These are phyloP conservation scores for Pseudotriccus pelzelni DNA, from an alignment of 2,797 vertebrate genomes.

Conservation along the genomic window DNA sequence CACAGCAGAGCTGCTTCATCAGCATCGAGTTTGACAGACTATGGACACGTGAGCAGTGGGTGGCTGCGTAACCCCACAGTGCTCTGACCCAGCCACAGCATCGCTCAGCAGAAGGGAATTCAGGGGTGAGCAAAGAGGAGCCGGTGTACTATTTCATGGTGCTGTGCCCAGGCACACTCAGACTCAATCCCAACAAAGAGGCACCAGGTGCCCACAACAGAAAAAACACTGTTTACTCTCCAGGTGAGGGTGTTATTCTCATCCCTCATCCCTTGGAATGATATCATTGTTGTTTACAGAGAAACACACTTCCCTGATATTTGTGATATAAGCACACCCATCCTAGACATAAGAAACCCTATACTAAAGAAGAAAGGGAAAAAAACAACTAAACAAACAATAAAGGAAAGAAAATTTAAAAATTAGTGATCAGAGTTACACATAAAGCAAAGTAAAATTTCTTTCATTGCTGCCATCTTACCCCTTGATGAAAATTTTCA, in stretches of 20 bases:
- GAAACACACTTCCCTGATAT: background rate
- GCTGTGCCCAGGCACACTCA: background rate
- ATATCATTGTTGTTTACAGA: background rate
- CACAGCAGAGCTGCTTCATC: background rate
- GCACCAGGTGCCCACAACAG: background rate
- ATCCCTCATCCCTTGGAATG: background rate
- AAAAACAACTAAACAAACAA: background rate
- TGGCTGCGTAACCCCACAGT: fast-evolving
- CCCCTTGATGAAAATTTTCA: background rate
- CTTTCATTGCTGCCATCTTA: background rate
- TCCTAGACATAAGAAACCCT: background rate
- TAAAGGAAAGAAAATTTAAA: slow-evolving; percentile 1
- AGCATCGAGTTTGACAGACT: fast-evolving
- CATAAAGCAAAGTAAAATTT: background rate
- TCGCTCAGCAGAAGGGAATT: background rate
- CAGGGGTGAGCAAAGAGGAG: background rate
- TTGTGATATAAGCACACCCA: background rate
- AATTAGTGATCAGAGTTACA: background rate
- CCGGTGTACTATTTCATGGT: background rate
- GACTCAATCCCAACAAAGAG: background rate
- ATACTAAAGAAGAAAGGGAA: background rate
- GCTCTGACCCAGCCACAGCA: background rate
- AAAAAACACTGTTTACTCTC: background rate
- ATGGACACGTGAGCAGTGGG: fast-evolving
- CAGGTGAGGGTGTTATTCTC: background rate